Percentiles rank a stretch among this genome's conserved stretches.
These are phyloP conservation scores for Pedionomus torquatus DNA, from an alignment of 2,113 vertebrate genomes.

Conservation along the genomic window DNA sequence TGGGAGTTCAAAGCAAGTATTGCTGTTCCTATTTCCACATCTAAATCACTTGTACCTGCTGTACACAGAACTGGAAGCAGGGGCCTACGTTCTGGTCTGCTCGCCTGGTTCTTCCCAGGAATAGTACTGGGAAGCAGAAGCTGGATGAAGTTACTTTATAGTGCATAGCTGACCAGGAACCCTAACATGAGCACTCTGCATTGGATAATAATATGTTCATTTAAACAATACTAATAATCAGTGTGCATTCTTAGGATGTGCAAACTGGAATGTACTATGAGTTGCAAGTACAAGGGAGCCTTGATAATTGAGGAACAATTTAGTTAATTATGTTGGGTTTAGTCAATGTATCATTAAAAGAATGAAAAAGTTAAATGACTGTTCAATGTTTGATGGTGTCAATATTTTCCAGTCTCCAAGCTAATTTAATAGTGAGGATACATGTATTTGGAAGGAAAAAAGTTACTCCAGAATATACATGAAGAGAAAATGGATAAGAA, in stretches of 20 bases:
- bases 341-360: background rate
- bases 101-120: background rate
- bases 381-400: background rate
- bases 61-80: background rate
- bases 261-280: background rate
- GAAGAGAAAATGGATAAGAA: background rate
- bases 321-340: background rate
- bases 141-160: background rate
- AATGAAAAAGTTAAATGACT: background rate
- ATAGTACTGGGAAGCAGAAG: background rate
- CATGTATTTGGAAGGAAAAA: background rate
- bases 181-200: background rate
- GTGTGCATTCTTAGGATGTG: background rate
- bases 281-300: background rate
- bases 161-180: background rate
- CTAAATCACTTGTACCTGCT: background rate
- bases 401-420: background rate
- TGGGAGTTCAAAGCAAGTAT: conserved; percentile 31
- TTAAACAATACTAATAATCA: background rate
- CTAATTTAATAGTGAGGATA: background rate
- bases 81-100: background rate
- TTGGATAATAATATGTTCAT: background rate
- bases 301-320: background rate
- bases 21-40: conserved; percentile 4
- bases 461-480: background rate